Evolutionary conservation across 2,113 vertebrate species (phyloP).

Genomic region (Pollachius pollachius): DNA sequence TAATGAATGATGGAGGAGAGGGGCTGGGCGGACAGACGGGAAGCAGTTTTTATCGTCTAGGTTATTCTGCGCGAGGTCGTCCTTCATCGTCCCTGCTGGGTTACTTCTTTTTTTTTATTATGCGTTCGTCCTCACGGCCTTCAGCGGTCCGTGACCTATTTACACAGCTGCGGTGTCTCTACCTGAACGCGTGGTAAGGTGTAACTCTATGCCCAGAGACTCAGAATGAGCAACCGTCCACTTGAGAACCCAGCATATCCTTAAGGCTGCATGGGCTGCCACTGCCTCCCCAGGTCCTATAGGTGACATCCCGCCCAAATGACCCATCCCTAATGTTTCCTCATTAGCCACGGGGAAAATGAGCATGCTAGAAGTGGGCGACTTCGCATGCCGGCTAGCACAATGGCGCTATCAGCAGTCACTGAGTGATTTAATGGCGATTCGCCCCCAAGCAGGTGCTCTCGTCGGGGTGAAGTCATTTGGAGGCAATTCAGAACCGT

Average conservation of each 20-base stretch:
- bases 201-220: conserved; percentile 39
- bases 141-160: conserved; percentile 52
- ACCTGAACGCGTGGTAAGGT: conserved; percentile 32
- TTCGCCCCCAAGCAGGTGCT: conserved; percentile 70
- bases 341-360: conserved; percentile 35
- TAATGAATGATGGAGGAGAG: conserved; percentile 36
- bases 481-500: conserved; percentile 71
- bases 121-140: conserved; percentile 32
- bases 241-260: conserved; percentile 33
- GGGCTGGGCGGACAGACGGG: conserved; percentile 29
- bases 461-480: conserved; percentile 72
- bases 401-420: conserved; percentile 55
- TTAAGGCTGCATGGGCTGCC: not conserved
- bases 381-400: conserved; percentile 15
- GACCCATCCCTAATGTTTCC: conserved; percentile 30
- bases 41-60: conserved; percentile 42
- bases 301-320: conserved; percentile 15
- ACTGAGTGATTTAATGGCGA: conserved; percentile 68
- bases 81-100: conserved; percentile 50
- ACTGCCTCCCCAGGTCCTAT: no score
- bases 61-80: conserved; percentile 39
- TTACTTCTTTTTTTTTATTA: conserved; percentile 54
- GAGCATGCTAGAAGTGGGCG: conserved; percentile 1
- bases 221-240: conserved; percentile 18
- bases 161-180: conserved; percentile 34